Conservation (phyloP, 2,888 invertebrate genomes). For the Cheilosia grossa region DNA sequence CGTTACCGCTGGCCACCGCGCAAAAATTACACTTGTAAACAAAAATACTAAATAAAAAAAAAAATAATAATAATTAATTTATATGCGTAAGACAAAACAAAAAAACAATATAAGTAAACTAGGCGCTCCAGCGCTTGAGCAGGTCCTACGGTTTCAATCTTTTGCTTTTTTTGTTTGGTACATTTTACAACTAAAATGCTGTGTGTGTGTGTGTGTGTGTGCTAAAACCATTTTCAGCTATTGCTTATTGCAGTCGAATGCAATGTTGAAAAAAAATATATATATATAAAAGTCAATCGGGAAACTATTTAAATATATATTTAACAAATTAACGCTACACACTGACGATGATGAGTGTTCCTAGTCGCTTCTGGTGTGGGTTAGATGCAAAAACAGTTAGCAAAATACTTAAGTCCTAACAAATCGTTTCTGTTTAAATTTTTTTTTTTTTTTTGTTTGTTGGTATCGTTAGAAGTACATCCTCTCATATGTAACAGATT, state of each 20-base stretch:
- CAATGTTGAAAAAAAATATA: constrained; percentile 32
- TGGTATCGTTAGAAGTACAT: constrained; percentile 57
- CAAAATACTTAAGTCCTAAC: constrained; percentile 66
- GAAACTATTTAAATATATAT: constrained; percentile 62
- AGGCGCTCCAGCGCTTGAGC: constrained; percentile 74
- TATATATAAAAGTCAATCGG: constrained; percentile 31
- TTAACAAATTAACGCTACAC: constrained; percentile 71
- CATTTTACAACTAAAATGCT: constrained; percentile 62
- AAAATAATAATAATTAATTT: constrained; percentile 51
- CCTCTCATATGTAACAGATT: constrained; percentile 44
- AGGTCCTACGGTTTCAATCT: constrained; percentile 65
- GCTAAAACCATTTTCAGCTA: constrained; percentile 63
- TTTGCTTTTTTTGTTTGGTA: constrained; percentile 49
- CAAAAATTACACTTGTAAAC: constrained; percentile 1
- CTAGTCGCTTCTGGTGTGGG: constrained; percentile 52
- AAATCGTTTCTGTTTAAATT: constrained; percentile 23
- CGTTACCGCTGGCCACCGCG: constrained; percentile 43
- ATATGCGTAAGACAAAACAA: constrained; percentile 39
- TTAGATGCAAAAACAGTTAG: constrained; percentile 66
- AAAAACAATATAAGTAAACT: constrained; percentile 56
- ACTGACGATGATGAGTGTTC: constrained; percentile 60
- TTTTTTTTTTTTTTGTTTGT: constrained; percentile 41
- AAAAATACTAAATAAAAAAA: constrained; percentile 26
- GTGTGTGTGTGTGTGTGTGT: constrained; percentile 48
- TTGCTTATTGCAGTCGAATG: constrained; percentile 67